phyloP scores from a whole-genome alignment of 2,888 invertebrate species.

The Patella caerulea region DNA sequence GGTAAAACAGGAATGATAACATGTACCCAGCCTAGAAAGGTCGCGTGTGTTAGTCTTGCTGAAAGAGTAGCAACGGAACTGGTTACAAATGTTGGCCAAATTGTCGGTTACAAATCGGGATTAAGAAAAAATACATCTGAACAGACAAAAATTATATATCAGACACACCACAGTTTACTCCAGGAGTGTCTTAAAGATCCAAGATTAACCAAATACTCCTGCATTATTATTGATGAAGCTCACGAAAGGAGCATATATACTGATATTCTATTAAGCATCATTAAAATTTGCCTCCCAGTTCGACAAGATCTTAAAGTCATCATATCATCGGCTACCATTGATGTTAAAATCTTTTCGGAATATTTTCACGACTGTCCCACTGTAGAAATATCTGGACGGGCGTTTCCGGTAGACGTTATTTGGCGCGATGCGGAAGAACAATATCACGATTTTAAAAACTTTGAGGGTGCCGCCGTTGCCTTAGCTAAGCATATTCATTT shows the following conservation, averaged over 20 bases:
- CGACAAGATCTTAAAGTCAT: constrained; percentile 65
- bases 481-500: constrained; percentile 63
- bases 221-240: constrained; percentile 71
- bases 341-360: constrained; percentile 62
- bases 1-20: constrained; percentile 54
- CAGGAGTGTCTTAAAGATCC: constrained; percentile 64
- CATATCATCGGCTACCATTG: constrained; percentile 71
- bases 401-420: constrained; percentile 67
- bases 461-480: constrained; percentile 46
- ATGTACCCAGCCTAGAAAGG: constrained; percentile 71
- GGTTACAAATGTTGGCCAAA: constrained; percentile 54
- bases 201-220: constrained; percentile 48
- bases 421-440: constrained; percentile 42
- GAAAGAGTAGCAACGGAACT: constrained; percentile 67
- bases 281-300: constrained; percentile 56
- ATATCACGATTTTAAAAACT: constrained; percentile 39
- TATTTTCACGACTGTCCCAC: constrained; percentile 65
- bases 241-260: constrained; percentile 70
- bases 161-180: constrained; percentile 68
- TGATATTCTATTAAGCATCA: constrained; percentile 69
- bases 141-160: constrained; percentile 62
- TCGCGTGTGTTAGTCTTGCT: constrained; percentile 69
- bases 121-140: constrained; percentile 40
- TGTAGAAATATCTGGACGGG: constrained; percentile 64
- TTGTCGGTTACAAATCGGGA: constrained; percentile 65